Percentiles rank a stretch among this genome's conserved stretches.
Conservation (phyloP, 2,888 invertebrate genomes). For the Epsilonema sp. region DNA sequence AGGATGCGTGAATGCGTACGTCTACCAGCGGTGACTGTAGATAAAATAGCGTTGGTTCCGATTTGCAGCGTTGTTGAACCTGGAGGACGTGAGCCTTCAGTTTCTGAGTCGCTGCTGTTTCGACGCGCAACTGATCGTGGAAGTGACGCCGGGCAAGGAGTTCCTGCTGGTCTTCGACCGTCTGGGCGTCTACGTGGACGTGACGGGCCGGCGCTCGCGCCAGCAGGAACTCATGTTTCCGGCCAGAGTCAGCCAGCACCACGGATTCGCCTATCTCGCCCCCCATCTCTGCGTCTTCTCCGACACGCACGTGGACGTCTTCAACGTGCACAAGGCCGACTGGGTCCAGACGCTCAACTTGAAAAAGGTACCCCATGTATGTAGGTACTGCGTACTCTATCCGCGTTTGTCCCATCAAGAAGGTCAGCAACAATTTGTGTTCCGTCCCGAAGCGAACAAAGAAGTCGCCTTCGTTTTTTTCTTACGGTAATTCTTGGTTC, state of each 20-base stretch:
- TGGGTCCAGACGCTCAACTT: conserved; percentile 96
- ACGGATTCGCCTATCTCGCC: conserved; percentile 27
- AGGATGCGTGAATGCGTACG: no score
- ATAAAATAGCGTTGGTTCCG: neutral
- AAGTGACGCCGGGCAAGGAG: conserved; percentile 28
- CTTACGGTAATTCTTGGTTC: no score
- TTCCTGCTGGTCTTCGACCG: conserved; percentile 34
- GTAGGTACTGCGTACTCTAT: neutral
- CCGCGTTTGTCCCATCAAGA: no score
- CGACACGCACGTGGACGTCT: conserved; percentile 83
- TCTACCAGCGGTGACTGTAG: no score
- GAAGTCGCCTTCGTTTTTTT: no score
- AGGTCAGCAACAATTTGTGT: no score
- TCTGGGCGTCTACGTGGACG: conserved; percentile 26
- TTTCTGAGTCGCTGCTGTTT: conserved; percentile 30
- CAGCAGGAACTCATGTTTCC: conserved; percentile 95
- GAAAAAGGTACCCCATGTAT: conserved; percentile 40
- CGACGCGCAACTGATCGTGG: conserved; percentile 34
- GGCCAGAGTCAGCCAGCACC: conserved; percentile 47
- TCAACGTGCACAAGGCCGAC: conserved; percentile 75
- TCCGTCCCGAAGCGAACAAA: no score
- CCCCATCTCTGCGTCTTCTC: conserved; percentile 51
- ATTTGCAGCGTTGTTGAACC: conserved; percentile 23
- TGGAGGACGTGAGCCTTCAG: conserved; percentile 32
- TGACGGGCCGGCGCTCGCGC: conserved; percentile 48